Base-by-base conservation (phyloP, 1,140 invertebrate genomes). In the Druon quercuslanigerum region DNA sequence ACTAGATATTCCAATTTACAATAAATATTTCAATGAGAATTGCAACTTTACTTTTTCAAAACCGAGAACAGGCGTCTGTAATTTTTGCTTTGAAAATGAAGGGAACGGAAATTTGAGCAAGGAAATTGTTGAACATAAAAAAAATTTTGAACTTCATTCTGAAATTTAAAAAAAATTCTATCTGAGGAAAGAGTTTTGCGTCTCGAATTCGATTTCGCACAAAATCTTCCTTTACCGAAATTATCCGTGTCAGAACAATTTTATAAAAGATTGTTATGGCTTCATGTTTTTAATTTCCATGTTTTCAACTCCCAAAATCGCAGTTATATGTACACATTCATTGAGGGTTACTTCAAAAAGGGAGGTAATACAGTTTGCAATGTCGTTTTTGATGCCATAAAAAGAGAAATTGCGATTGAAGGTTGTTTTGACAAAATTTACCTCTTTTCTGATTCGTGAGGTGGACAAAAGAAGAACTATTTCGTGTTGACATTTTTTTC, bases 181-280 rank as follows among this genome's bases (percentile, higher is more conserved):
- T 14, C 54, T 56, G 54, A 7, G 16, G 77, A 76, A 60, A 71
- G 75, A 50, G 72, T 66, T 20, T 60, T 80, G 19, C 20, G 54
- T 2, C 17, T 79, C 1, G 82, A 83, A 72, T 80, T 79, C 74
- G 79, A 81, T 76, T 83, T 79, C 51, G 72, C 51, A 50, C n/a
- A n/a, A n/a, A n/a, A n/a, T n/a, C n/a, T n/a, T n/a, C n/a, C n/a
- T n/a, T n/a, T n/a, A n/a, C n/a, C 78, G 17, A 81, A 81, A 74
- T 14, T 81, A 51, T 75, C 79, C 0, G 76, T 79, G 11, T 75
- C 73, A 20, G 76, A 72, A 17, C 74, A 75, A 54, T 75, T 72
- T 72, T 72, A 72, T 19, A 51, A 50, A 12, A 16, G 71, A 14
- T 52, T 72, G 3, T 13, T 72, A 17, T 72, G 71, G 71, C 19